phyloP scores from a whole-genome alignment of 2,113 vertebrate species.

The Grammomys surdaster region DNA sequence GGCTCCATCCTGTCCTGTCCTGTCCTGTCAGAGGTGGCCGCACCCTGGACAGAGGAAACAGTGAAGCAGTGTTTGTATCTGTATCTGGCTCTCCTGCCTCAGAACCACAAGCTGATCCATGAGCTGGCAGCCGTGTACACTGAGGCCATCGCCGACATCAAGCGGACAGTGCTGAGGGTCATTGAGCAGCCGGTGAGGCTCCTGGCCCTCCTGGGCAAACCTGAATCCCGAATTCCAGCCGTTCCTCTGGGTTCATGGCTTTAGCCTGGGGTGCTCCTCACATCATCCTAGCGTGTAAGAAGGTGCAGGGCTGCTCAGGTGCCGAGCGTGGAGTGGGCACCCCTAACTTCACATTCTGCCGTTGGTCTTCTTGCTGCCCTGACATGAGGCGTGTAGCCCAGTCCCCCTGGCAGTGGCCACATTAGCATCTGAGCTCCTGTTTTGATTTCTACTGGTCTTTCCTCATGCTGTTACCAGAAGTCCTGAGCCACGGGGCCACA shows the following conservation, averaged over 20 bases:
- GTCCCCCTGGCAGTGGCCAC: rapidly evolving
- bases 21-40: slow-evolving; percentile 91
- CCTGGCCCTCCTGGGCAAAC: not conserved
- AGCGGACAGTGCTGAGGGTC: slow-evolving; percentile 94
- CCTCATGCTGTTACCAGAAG: not conserved
- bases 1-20: not conserved
- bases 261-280: not conserved
- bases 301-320: not conserved
- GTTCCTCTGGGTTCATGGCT: not conserved
- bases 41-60: slow-evolving; percentile 96
- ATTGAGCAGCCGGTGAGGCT: slow-evolving; percentile 95
- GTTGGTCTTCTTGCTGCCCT: not conserved
- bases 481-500: not conserved
- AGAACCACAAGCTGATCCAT: slow-evolving; percentile 96
- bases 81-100: slow-evolving; percentile 95
- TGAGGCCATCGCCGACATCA: slow-evolving; percentile 97
- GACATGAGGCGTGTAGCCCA: rapidly evolving
- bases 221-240: not conserved
- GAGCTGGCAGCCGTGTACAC: slow-evolving; percentile 96
- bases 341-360: rapidly evolving
- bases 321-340: not conserved
- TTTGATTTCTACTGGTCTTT: rapidly evolving
- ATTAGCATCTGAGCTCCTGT: not conserved
- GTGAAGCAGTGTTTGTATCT: slow-evolving; percentile 97
- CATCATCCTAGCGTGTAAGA: rapidly evolving